A percentile compares a stretch with the other conserved stretches of the same genome.
These are phyloP conservation scores for Melipona bicolor DNA, from an alignment of 2,888 invertebrate species.

Conservation along the genomic window DNA sequence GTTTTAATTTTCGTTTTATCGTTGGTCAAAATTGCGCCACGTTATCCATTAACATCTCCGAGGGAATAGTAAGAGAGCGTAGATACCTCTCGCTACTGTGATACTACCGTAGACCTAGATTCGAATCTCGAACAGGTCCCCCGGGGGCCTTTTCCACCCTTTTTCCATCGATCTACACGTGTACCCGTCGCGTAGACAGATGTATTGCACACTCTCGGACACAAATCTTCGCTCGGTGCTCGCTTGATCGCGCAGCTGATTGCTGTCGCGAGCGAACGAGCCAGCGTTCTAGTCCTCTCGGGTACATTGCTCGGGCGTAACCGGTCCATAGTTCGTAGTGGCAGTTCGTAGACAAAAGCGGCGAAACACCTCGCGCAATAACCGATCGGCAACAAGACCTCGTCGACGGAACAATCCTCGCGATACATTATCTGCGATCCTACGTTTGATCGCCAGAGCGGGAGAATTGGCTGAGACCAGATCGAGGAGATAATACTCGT, in stretches of 20 bases:
- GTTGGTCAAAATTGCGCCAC: background rate
- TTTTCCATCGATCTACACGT: constrained; percentile 40
- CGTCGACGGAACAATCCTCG: background rate
- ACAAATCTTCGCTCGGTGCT: constrained; percentile 40
- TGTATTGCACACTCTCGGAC: constrained; percentile 44
- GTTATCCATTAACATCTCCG: background rate
- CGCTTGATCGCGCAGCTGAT: constrained; percentile 51
- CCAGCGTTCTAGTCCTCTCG: constrained; percentile 7
- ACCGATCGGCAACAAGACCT: constrained; percentile 17
- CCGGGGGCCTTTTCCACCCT: constrained; percentile 47
- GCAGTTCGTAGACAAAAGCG: constrained; percentile 30
- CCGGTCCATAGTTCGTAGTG: constrained; percentile 1
- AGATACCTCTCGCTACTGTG: constrained; percentile 7
- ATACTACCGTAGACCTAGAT: constrained; percentile 47
- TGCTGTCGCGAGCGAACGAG: constrained; percentile 46
- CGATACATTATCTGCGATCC: background rate
- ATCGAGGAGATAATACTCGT: background rate
- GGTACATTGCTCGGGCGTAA: constrained; percentile 12
- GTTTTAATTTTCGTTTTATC: background rate
- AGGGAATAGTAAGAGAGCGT: constrained; percentile 9
- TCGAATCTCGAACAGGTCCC: constrained; percentile 53
- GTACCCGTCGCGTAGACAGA: constrained; percentile 46
- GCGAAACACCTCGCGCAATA: constrained; percentile 17
- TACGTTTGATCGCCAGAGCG: background rate
- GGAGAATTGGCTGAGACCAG: background rate